These are phyloP conservation scores for Oreotrochilus melanogaster DNA, from an alignment of 2,113 vertebrate species.

Conservation along the genomic window DNA sequence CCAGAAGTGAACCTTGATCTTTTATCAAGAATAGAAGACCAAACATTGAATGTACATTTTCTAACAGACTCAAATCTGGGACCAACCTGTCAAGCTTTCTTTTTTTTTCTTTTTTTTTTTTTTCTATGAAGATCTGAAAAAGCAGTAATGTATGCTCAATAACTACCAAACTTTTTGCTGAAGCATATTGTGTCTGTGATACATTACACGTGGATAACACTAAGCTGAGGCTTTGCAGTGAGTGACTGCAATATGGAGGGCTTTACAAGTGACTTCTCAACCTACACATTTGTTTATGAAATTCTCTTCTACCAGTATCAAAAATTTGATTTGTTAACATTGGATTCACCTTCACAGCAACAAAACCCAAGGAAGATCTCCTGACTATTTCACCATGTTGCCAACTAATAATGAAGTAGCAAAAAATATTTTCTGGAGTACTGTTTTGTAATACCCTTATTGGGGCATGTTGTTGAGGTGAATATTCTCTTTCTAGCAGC, in stretches of 20 bases:
- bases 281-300: constrained; percentile 64
- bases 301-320: constrained; percentile 72
- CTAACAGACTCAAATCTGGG: constrained; percentile 86
- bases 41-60: constrained; percentile 94
- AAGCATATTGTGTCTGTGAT: constrained; percentile 51
- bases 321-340: constrained; percentile 68
- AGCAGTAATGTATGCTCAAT: constrained; percentile 57
- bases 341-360: constrained; percentile 78
- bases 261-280: constrained; percentile 74
- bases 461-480: constrained; percentile 78
- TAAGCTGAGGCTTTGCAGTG: constrained; percentile 47
- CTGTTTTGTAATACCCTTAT: constrained; percentile 86
- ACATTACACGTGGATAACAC: constrained; percentile 34
- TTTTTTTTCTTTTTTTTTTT: constrained; percentile 20
- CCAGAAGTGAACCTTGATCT: constrained; percentile 83
- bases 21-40: constrained; percentile 82
- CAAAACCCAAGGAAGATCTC: constrained; percentile 77
- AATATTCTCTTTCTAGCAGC: constrained; percentile 81
- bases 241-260: constrained; percentile 71
- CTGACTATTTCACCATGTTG: constrained; percentile 87
- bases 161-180: constrained; percentile 40
- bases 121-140: constrained; percentile 73
- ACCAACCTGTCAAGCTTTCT: constrained; percentile 82
- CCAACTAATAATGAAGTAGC: constrained; percentile 86
- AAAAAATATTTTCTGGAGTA: constrained; percentile 87